A percentile compares a stretch with the other conserved stretches of the same genome.
These are phyloP conservation scores for Bettongia penicillata DNA, from an alignment of 2,113 vertebrate species.

Conservation along the genomic window DNA sequence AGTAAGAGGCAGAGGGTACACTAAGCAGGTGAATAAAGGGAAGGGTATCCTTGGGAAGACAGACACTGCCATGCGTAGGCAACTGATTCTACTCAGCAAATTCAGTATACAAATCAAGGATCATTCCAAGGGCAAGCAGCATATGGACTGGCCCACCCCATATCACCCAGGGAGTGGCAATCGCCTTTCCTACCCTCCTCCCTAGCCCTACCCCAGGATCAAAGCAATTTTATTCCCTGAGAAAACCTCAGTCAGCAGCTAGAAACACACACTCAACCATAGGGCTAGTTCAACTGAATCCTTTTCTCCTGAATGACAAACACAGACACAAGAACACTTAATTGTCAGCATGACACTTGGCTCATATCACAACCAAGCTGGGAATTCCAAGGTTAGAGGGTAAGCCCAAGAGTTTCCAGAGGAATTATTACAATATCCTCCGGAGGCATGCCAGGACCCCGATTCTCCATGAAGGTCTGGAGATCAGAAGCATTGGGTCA, in stretches of 20 bases:
- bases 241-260: conserved; percentile 42
- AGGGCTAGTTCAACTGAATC: conserved; percentile 44
- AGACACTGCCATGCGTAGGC: conserved; percentile 74
- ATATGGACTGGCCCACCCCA: conserved; percentile 66
- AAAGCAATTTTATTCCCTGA: neutral
- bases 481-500: neutral
- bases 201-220: neutral
- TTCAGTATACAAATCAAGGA: conserved; percentile 71
- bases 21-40: conserved; percentile 77
- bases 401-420: conserved; percentile 45
- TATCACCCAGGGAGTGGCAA: conserved; percentile 66
- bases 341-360: conserved; percentile 42
- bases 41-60: conserved; percentile 68
- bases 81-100: conserved; percentile 74
- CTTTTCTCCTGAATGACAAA: conserved; percentile 45
- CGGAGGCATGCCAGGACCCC: conserved; percentile 34
- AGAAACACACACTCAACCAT: conserved; percentile 55
- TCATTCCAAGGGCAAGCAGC: conserved; percentile 68
- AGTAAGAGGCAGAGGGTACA: conserved; percentile 81
- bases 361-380: conserved; percentile 40
- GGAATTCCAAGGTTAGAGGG: conserved; percentile 59
- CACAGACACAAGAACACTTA: conserved; percentile 39
- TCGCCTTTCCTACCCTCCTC: neutral
- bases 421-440: conserved; percentile 31
- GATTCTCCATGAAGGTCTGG: conserved; percentile 49